Conservation (phyloP, 2,888 invertebrate species). For the Caenorhabditis wallacei region DNA sequence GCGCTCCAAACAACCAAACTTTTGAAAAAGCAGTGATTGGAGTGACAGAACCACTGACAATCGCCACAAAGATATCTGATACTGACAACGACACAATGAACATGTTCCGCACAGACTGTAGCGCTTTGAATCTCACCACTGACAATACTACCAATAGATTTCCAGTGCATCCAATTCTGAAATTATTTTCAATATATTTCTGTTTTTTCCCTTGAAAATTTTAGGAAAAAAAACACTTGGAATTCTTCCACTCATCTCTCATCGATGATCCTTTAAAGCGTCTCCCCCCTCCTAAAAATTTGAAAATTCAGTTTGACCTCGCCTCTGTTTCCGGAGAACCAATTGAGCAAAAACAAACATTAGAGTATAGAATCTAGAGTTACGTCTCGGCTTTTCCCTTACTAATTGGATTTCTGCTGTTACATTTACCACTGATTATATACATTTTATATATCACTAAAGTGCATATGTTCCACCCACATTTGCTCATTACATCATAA, state of each 20-base stretch:
- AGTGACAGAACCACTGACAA: constrained; percentile 93
- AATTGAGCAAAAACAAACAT: constrained; percentile 40
- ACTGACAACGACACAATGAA: constrained; percentile 81
- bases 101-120: constrained; percentile 82
- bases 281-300: background rate
- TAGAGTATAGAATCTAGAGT: constrained; percentile 25
- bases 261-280: constrained; percentile 45
- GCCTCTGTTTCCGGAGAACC: constrained; percentile 40
- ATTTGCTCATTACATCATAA: no score
- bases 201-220: no score
- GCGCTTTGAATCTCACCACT: constrained; percentile 74
- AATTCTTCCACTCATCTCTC: constrained; percentile 40
- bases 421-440: constrained; percentile 14
- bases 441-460: no score
- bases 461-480: no score
- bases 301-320: constrained; percentile 44
- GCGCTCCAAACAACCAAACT: constrained; percentile 94
- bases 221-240: constrained; percentile 31
- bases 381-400: constrained; percentile 1
- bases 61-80: constrained; percentile 94
- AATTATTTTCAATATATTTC: no score
- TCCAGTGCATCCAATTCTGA: constrained; percentile 80
- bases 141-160: constrained; percentile 80
- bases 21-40: constrained; percentile 94
- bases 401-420: constrained; percentile 24